Conservation (phyloP, 2,113 vertebrate genomes). For the Meles meles region DNA sequence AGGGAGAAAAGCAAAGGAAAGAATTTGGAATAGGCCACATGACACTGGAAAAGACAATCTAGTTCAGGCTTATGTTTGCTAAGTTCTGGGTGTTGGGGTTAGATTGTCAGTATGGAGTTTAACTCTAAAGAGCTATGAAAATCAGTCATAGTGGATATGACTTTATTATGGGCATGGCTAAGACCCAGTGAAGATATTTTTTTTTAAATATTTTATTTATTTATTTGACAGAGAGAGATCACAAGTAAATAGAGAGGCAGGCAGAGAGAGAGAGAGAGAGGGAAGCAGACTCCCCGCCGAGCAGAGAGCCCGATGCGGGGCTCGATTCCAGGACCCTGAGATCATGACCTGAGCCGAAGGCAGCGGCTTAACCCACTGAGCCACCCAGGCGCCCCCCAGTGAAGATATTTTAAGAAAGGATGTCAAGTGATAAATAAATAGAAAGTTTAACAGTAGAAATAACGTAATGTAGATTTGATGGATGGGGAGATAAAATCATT, state of each 20-base stretch:
- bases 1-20: background rate
- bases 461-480: background rate
- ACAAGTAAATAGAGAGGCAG: no score
- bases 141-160: background rate
- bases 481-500: background rate
- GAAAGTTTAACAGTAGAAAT: background rate
- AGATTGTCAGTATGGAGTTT: background rate
- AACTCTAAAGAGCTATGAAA: background rate
- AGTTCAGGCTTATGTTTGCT: background rate
- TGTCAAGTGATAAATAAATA: background rate
- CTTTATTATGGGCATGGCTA: conserved; percentile 28
- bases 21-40: background rate
- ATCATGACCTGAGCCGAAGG: no score
- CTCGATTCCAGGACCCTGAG: no score
- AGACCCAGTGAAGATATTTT: background rate
- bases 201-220: no score
- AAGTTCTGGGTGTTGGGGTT: background rate
- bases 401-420: conserved; percentile 36
- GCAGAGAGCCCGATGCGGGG: no score
- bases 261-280: no score
- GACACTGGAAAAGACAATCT: background rate
- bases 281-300: no score
- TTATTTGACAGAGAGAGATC: no score
- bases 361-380: no score
- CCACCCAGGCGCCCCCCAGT: no score